phyloP scores from a whole-genome alignment of 2,113 vertebrate genomes.

The Amblyornis subalaris region DNA sequence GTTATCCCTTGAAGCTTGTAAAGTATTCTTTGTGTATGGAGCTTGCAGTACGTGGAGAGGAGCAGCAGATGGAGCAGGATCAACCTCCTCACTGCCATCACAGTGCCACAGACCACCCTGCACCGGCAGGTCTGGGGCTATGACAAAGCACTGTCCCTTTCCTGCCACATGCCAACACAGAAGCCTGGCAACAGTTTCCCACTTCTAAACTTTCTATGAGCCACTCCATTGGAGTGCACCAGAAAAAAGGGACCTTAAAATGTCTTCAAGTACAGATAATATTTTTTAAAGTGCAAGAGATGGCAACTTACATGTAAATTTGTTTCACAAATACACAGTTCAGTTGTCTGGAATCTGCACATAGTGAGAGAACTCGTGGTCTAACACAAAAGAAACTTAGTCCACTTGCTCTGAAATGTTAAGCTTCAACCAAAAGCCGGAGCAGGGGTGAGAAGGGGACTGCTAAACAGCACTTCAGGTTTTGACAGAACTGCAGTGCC shows the following conservation, averaged over 20 bases:
- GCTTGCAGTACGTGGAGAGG: background rate
- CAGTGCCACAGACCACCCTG: background rate
- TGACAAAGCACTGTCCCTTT: background rate
- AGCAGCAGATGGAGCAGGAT: conserved; percentile 35
- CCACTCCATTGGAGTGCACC: background rate
- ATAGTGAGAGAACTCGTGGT: background rate
- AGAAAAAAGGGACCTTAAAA: background rate
- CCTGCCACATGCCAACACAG: background rate
- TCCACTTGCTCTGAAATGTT: background rate
- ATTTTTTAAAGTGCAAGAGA: background rate
- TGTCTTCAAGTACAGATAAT: background rate
- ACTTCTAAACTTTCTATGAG: background rate
- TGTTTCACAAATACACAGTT: background rate
- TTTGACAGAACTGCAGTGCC: background rate
- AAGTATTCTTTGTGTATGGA: rapidly evolving
- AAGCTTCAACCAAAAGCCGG: background rate
- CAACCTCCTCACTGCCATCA: background rate
- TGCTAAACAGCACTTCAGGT: rapidly evolving
- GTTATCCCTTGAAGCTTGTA: background rate
- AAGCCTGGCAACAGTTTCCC: background rate
- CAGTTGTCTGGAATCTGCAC: background rate
- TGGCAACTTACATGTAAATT: background rate
- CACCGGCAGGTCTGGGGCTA: background rate
- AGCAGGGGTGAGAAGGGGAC: background rate
- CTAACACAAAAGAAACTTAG: background rate